phyloP scores from a whole-genome alignment of 2,797 vertebrate genomes.

The Bradypus variegatus region DNA sequence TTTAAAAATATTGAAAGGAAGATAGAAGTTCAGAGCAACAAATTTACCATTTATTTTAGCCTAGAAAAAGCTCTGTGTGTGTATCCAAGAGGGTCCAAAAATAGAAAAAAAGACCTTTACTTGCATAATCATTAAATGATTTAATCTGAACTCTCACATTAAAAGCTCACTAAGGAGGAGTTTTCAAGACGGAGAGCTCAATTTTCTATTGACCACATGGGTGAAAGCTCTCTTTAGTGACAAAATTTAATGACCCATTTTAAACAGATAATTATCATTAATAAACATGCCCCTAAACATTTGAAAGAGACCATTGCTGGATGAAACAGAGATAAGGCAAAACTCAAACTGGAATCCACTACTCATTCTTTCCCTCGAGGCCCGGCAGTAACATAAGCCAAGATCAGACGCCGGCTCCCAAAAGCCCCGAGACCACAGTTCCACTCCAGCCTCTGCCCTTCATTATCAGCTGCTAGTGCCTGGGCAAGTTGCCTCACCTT shows the following conservation, averaged over 20 bases:
- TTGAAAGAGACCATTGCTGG: background rate
- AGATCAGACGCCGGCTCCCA: background rate
- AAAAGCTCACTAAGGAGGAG: background rate
- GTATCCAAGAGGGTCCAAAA: background rate
- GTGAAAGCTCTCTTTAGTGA: background rate
- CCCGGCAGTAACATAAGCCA: background rate
- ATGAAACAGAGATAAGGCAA: background rate
- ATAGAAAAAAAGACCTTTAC: background rate
- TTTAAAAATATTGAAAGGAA: background rate
- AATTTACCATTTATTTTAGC: background rate
- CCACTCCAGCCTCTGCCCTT: background rate
- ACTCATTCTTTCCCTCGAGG: background rate
- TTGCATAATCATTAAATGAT: background rate
- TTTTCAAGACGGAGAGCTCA: background rate
- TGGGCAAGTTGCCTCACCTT: background rate
- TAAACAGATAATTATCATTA: background rate
- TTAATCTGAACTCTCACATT: slow-evolving; percentile 3
- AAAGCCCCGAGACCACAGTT: background rate
- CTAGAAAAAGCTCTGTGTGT: background rate
- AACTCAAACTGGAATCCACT: background rate
- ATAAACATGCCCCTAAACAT: background rate
- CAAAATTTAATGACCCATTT: background rate
- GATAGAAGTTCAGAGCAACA: background rate
- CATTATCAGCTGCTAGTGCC: background rate
- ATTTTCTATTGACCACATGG: background rate